These are phyloP conservation scores for Drosophila vallismaia DNA, from an alignment of 2,888 invertebrate genomes.

Conservation along the genomic window DNA sequence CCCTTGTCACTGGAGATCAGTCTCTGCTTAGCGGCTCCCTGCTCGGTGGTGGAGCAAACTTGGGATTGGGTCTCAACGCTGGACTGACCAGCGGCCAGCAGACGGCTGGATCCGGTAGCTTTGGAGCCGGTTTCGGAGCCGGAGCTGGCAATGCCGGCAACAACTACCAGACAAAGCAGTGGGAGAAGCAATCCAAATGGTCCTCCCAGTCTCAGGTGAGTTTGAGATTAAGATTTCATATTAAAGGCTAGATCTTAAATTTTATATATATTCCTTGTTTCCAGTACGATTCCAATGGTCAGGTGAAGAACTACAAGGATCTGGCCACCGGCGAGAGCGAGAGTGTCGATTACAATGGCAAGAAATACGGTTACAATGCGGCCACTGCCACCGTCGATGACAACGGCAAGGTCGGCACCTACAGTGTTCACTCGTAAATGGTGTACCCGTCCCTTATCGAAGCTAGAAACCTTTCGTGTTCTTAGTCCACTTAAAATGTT, in stretches of 20 bases:
- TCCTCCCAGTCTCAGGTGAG: slow-evolving; percentile 82
- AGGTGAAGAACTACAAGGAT: slow-evolving; percentile 82
- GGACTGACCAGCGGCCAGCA: slow-evolving; percentile 58
- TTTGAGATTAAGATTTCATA: neutral
- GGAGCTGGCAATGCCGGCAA: slow-evolving; percentile 45
- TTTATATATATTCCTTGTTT: neutral
- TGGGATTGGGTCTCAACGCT: slow-evolving; percentile 36
- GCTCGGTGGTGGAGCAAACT: slow-evolving; percentile 28
- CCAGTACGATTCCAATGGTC: slow-evolving; percentile 81
- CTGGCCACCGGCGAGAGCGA: slow-evolving; percentile 83
- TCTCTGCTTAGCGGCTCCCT: slow-evolving; percentile 41
- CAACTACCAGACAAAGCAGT: slow-evolving; percentile 80
- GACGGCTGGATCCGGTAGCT: slow-evolving; percentile 37
- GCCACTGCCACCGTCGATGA: slow-evolving; percentile 87
- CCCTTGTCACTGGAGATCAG: slow-evolving; percentile 42
- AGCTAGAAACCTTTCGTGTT: slow-evolving; percentile 28
- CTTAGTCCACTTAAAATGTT: slow-evolving; percentile 17
- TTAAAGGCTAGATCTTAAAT: too few species aligned
- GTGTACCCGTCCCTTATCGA: neutral
- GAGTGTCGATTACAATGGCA: slow-evolving; percentile 85
- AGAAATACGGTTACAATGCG: slow-evolving; percentile 84
- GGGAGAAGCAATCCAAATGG: slow-evolving; percentile 84
- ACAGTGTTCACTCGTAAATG: slow-evolving; percentile 84
- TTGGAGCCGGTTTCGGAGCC: slow-evolving; percentile 46
- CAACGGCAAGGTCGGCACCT: slow-evolving; percentile 86